Conservation (phyloP, 2,113 vertebrate genomes). For the Tragelaphus scriptus region DNA sequence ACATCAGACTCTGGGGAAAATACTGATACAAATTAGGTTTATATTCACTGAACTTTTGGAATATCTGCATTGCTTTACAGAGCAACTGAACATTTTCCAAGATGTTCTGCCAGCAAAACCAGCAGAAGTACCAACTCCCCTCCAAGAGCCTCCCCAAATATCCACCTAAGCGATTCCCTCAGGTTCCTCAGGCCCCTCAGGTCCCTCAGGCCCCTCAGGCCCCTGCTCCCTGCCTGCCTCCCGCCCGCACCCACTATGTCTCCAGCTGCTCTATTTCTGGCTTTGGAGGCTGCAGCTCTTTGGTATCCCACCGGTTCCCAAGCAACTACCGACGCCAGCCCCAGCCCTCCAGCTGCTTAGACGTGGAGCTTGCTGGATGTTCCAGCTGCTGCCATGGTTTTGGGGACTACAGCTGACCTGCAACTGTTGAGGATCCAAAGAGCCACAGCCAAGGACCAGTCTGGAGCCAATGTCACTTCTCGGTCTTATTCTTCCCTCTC, state of each 20-base stretch:
- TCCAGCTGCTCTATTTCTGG: neutral
- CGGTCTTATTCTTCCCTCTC: neutral
- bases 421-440: neutral
- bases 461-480: fast-evolving
- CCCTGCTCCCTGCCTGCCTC: neutral
- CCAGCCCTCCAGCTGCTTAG: neutral
- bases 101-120: conserved; percentile 51
- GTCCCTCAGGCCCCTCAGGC: neutral
- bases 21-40: neutral
- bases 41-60: neutral
- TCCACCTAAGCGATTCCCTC: neutral
- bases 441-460: neutral
- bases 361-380: neutral
- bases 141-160: neutral
- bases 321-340: neutral
- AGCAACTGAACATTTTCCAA: neutral
- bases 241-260: neutral
- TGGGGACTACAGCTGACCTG: conserved; percentile 1
- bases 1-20: neutral
- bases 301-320: neutral
- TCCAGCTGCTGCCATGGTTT: neutral
- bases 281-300: neutral
- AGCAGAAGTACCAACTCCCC: conserved; percentile 31
- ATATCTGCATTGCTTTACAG: conserved; percentile 25
- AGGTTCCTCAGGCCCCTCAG: neutral